phyloP scores from a whole-genome alignment of 2,888 invertebrate species.

The Kuschelorhynchus macadamiae region DNA sequence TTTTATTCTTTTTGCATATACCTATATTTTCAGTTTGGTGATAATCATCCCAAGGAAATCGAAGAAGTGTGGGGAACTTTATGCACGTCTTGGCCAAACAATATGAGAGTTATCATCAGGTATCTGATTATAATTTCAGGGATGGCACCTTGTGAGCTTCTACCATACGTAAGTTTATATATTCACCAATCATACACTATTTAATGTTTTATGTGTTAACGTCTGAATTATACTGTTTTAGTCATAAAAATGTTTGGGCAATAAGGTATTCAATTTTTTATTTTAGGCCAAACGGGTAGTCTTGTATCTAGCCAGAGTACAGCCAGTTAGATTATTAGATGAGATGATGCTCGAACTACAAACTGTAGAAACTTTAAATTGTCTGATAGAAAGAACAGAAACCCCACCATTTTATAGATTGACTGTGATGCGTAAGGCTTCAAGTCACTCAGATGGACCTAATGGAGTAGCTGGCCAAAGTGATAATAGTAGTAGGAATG shows the following conservation, averaged over 20 bases:
- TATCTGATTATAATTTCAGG: conserved; percentile 97
- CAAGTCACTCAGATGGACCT: conserved; percentile 82
- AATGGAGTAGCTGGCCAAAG: conserved; percentile 70
- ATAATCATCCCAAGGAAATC: conserved; percentile 95
- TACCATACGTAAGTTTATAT: conserved; percentile 87
- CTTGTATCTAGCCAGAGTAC: conserved; percentile 91
- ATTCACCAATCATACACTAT: no score
- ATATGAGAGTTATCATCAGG: conserved; percentile 95
- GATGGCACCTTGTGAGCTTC: conserved; percentile 95
- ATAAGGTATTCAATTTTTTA: no score
- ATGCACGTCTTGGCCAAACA: conserved; percentile 97
- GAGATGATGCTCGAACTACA: conserved; percentile 98
- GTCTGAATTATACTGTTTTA: no score
- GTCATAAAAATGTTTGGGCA: no score
- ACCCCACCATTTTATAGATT: conserved; percentile 98
- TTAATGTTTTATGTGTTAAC: no score
- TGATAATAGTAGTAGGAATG: conserved; percentile 68
- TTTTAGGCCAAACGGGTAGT: conserved; percentile 94
- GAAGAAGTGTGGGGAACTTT: conserved; percentile 97
- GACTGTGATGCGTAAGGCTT: conserved; percentile 91
- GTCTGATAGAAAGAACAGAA: conserved; percentile 96
- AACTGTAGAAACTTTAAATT: conserved; percentile 96
- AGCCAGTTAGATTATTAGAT: conserved; percentile 93
- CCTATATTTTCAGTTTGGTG: conserved; percentile 84
- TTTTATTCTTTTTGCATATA: no score